Conservation (phyloP, 2,888 invertebrate genomes). For the Isoperla grammatica region DNA sequence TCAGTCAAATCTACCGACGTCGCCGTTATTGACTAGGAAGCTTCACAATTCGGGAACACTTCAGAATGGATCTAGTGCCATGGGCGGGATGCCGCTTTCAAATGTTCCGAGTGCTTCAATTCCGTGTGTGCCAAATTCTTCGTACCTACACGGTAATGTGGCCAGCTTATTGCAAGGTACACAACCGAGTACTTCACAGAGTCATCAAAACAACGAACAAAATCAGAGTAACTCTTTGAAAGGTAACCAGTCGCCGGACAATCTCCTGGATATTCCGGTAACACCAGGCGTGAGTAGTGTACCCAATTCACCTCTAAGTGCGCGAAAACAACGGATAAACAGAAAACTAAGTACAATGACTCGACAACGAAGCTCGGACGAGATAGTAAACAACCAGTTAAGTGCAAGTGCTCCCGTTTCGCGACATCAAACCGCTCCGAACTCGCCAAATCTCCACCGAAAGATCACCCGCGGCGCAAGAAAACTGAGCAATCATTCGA, state of each 20-base stretch:
- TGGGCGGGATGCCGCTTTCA: too few species aligned
- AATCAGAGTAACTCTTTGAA: neutral
- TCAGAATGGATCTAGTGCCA: too few species aligned
- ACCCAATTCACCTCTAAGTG: constrained; percentile 26
- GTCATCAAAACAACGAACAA: neutral
- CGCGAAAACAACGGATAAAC: constrained; percentile 25
- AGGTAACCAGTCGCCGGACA: neutral
- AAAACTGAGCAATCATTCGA: constrained; percentile 27
- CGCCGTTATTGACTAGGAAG: neutral
- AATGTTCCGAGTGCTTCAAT: too few species aligned
- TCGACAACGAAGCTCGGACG: constrained; percentile 34
- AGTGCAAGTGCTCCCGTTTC: neutral
- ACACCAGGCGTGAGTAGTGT: neutral
- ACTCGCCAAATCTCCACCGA: neutral
- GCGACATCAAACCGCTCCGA: constrained; percentile 6
- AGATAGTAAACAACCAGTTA: neutral
- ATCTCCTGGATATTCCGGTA: neutral
- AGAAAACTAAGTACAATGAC: constrained; percentile 35
- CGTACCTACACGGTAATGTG: neutral
- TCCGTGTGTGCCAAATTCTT: neutral
- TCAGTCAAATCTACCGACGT: neutral
- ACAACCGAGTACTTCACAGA: neutral
- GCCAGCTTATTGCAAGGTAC: neutral
- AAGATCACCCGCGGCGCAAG: constrained; percentile 26
- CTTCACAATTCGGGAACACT: too few species aligned